Conservation (phyloP, 2,797 vertebrate genomes). For the Hoplostethus atlanticus region DNA sequence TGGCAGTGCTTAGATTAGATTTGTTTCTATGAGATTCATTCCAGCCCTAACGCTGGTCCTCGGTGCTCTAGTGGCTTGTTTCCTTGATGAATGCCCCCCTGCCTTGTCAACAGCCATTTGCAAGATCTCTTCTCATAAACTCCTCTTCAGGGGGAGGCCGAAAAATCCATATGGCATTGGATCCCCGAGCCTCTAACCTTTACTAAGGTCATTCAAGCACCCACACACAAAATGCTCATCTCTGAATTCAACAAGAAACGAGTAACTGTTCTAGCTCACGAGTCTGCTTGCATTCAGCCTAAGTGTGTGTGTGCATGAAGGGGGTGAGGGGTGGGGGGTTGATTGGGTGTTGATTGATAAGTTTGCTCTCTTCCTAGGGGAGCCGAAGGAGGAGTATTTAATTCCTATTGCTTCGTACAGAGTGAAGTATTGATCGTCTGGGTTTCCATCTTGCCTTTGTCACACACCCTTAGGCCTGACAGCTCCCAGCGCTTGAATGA, state of each 20-base stretch:
- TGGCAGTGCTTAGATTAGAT: constrained; percentile 78
- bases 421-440: constrained; percentile 73
- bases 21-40: constrained; percentile 81
- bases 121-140: constrained; percentile 76
- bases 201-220: constrained; percentile 38
- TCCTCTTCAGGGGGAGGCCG: constrained; percentile 53
- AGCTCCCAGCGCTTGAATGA: constrained; percentile 63
- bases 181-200: constrained; percentile 37
- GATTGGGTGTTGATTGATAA: constrained; percentile 78
- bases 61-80: constrained; percentile 78
- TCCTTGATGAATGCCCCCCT: constrained; percentile 79
- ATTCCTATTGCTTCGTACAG: constrained; percentile 74
- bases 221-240: constrained; percentile 22
- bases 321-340: constrained; percentile 40
- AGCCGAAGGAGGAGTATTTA: constrained; percentile 72
- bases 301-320: constrained; percentile 24
- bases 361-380: constrained; percentile 64
- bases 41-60: constrained; percentile 71
- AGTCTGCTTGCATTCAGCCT: constrained; percentile 52
- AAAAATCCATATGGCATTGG: constrained; percentile 41
- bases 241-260: constrained; percentile 9
- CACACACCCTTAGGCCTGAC: constrained; percentile 67
- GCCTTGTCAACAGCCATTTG: constrained; percentile 81
- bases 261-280: not conserved
- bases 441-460: constrained; percentile 73